phyloP scores from a whole-genome alignment of 2,797 vertebrate species.

The Chiloscyllium punctatum region DNA sequence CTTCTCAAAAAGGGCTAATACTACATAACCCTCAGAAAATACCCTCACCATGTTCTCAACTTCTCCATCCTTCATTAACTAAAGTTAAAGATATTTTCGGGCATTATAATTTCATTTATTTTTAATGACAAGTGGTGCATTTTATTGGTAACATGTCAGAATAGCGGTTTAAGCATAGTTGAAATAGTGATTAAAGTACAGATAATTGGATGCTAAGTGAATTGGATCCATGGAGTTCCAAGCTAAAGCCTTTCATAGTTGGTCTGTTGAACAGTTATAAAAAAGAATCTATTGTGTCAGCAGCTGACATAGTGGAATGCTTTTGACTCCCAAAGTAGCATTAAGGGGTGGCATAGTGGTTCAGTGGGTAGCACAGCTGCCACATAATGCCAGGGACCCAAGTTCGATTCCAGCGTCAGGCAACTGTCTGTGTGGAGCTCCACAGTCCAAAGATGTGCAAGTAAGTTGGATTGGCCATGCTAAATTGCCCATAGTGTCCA shows the following conservation, averaged over 20 bases:
- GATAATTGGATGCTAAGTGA: not conserved
- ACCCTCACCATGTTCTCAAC: not conserved
- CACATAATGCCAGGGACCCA: too few relatives aligned
- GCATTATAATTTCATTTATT: not conserved
- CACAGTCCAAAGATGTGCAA: too few relatives aligned
- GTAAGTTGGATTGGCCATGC: too few relatives aligned
- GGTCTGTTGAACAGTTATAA: not conserved
- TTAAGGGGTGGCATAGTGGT: too few relatives aligned
- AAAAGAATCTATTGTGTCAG: not conserved
- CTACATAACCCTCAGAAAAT: not conserved
- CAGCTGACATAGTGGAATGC: not conserved
- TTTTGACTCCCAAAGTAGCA: not conserved
- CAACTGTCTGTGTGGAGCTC: too few relatives aligned
- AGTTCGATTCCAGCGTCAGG: too few relatives aligned
- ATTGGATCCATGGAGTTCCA: not conserved
- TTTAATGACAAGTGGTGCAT: not conserved
- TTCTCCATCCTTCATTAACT: not conserved
- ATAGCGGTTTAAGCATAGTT: not conserved
- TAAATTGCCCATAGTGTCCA: too few relatives aligned
- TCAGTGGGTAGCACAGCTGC: too few relatives aligned
- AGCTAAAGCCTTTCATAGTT: not conserved
- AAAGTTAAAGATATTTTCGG: not conserved
- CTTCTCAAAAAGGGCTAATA: too few relatives aligned
- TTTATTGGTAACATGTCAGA: not conserved
- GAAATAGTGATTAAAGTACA: not conserved